Conservation (phyloP, 2,797 vertebrate genomes). For the Helicolenus hilgendorfi region DNA sequence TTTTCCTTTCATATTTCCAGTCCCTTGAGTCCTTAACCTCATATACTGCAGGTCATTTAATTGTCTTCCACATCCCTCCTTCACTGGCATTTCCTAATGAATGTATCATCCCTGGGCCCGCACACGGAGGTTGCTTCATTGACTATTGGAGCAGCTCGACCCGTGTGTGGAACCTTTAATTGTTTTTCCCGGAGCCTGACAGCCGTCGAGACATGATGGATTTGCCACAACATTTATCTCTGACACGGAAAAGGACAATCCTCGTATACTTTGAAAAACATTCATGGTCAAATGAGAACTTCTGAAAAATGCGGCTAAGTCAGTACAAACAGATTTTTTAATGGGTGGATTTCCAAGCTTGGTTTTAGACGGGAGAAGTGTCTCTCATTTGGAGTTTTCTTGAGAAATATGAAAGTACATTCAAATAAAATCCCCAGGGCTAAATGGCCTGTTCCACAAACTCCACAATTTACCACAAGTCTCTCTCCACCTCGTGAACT, state of each 20-base stretch:
- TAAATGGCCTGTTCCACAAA: conserved; percentile 53
- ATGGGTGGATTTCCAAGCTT: conserved; percentile 31
- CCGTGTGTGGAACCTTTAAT: conserved; percentile 80
- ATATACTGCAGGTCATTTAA: conserved; percentile 74
- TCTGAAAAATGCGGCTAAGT: conserved; percentile 1
- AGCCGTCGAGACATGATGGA: conserved; percentile 83
- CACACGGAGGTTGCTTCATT: conserved; percentile 69
- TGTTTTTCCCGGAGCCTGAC: conserved; percentile 83
- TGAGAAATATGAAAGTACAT: conserved; percentile 25
- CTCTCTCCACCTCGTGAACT: conserved; percentile 56
- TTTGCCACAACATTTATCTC: conserved; percentile 71
- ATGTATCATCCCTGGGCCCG: conserved; percentile 56
- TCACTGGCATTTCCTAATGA: conserved; percentile 81
- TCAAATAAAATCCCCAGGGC: conserved; percentile 50
- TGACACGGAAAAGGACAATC: conserved; percentile 68
- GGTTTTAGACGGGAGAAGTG: conserved; percentile 25
- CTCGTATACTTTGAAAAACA: conserved; percentile 57
- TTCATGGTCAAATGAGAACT: conserved; percentile 59
- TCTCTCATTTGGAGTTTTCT: conserved; percentile 46
- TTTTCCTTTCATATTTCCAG: conserved; percentile 30
- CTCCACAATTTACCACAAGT: conserved; percentile 62
- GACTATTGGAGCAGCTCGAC: conserved; percentile 79
- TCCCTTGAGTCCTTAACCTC: conserved; percentile 65
- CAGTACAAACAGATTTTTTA: conserved; percentile 5
- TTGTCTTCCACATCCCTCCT: conserved; percentile 64